These are phyloP conservation scores for Parnassius mnemosyne DNA, from an alignment of 2,888 invertebrate species.

Conservation along the genomic window DNA sequence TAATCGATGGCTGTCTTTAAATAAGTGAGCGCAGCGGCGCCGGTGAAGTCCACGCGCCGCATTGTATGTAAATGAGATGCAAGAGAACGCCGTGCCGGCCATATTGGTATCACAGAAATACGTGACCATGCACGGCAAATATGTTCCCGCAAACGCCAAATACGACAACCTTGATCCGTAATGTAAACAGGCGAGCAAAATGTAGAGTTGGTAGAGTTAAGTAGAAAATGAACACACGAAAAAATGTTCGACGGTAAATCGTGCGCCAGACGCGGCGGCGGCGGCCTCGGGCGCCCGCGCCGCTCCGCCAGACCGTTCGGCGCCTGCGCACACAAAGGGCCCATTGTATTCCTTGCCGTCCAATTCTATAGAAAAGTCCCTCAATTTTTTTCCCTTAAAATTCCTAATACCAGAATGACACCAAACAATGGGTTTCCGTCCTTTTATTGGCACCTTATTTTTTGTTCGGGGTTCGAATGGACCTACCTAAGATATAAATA, in stretches of 20 bases:
- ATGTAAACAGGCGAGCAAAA: conserved; percentile 8
- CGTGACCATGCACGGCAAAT: conserved; percentile 37
- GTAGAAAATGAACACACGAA: neutral
- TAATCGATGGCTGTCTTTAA: conserved; percentile 20
- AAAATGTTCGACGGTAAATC: conserved; percentile 16
- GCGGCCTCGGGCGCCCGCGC: conserved; percentile 50
- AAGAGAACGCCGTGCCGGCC: conserved; percentile 37
- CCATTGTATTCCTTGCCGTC: conserved; percentile 68
- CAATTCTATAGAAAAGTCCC: conserved; percentile 66
- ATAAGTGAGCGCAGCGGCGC: conserved; percentile 19
- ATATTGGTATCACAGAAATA: conserved; percentile 36
- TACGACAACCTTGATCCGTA: neutral
- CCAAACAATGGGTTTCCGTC: conserved; percentile 79
- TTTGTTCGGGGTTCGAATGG: conserved; percentile 69
- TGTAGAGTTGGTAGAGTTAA: neutral
- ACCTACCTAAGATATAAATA: conserved; percentile 65
- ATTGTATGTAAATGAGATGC: conserved; percentile 55
- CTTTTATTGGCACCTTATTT: conserved; percentile 80
- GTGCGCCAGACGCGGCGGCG: conserved; percentile 53
- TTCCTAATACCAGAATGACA: conserved; percentile 76
- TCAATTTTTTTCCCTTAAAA: conserved; percentile 57
- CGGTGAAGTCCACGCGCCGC: conserved; percentile 32
- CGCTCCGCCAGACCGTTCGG: conserved; percentile 72
- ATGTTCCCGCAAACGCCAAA: neutral
- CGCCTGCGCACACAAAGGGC: conserved; percentile 76